phyloP scores from a whole-genome alignment of 1,140 invertebrate genomes.

The Vanessa atalanta region DNA sequence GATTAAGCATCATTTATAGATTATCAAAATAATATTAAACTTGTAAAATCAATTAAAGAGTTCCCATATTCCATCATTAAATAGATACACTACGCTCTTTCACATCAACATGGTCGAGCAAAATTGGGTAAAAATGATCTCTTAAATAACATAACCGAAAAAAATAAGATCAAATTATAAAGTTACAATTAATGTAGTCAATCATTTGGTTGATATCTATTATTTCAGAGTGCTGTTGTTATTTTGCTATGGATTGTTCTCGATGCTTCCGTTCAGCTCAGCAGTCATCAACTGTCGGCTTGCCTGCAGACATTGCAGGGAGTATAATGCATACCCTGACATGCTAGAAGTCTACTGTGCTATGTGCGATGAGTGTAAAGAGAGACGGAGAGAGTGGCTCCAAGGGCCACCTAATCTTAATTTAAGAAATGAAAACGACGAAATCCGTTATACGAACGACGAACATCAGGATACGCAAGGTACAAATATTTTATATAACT shows the following conservation, averaged over 20 bases:
- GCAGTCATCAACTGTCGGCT: constrained; percentile 52
- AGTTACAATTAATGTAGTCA: not conserved
- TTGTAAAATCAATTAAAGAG: too few species aligned
- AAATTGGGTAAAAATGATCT: too few species aligned
- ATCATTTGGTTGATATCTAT: not conserved
- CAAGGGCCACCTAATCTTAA: not conserved
- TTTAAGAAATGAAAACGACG: constrained; percentile 10
- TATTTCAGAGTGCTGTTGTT: constrained; percentile 8
- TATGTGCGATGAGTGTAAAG: constrained; percentile 65
- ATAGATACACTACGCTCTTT: too few species aligned
- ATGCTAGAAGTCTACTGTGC: constrained; percentile 62
- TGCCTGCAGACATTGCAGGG: constrained; percentile 53
- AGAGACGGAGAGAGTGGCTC: constrained; percentile 46
- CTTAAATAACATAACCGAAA: not conserved
- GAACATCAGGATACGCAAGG: not conserved
- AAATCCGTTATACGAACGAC: not conserved
- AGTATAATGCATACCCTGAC: constrained; percentile 22
- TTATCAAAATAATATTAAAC: too few species aligned
- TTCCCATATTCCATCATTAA: too few species aligned
- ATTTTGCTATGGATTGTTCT: constrained; percentile 3
- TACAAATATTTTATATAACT: not conserved
- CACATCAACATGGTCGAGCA: too few species aligned
- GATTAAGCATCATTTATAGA: too few species aligned
- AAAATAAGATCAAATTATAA: not conserved
- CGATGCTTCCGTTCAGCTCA: constrained; percentile 14